phyloP scores from a whole-genome alignment of 2,113 vertebrate genomes.

The Nettapus auritus region DNA sequence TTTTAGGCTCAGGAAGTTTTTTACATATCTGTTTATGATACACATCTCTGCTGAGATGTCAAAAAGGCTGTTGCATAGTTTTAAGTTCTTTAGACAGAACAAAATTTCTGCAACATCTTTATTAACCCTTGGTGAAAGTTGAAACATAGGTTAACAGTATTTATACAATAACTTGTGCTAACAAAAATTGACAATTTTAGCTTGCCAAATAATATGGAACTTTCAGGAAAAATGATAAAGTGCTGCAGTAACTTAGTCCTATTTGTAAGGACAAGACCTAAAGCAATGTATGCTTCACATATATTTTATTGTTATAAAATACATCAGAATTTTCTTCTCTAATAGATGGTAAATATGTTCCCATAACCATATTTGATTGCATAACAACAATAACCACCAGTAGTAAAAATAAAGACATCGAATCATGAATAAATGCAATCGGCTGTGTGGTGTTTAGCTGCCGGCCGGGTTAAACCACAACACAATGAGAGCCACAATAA shows the following conservation, averaged over 20 bases:
- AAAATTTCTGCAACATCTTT: constrained; percentile 84
- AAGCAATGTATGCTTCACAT: constrained; percentile 33
- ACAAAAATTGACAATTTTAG: constrained; percentile 74
- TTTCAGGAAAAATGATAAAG: constrained; percentile 65
- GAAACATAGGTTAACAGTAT: constrained; percentile 83
- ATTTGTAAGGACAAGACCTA: constrained; percentile 53
- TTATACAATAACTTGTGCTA: constrained; percentile 73
- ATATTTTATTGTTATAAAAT: constrained; percentile 48
- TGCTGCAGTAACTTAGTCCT: constrained; percentile 61
- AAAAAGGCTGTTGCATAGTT: constrained; percentile 88
- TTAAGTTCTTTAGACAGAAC: constrained; percentile 85
- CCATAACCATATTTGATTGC: constrained; percentile 58
- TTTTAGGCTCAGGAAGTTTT: constrained; percentile 94
- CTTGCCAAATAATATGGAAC: constrained; percentile 65
- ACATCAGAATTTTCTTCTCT: constrained; percentile 37
- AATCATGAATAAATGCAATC: constrained; percentile 64
- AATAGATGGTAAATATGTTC: constrained; percentile 28
- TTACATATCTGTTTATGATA: constrained; percentile 93
- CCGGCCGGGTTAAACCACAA: no score
- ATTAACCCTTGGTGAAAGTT: constrained; percentile 89
- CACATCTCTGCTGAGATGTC: constrained; percentile 91
- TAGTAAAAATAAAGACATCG: constrained; percentile 57
- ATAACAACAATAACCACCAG: constrained; percentile 28
- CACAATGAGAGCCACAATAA: constrained; percentile 58
- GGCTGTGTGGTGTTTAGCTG: no score